Evolutionary conservation across 2,797 vertebrate genomes (phyloP), one percentile per base, ranked within the genome.

Genomic region (Chloroceryle inda): DNA sequence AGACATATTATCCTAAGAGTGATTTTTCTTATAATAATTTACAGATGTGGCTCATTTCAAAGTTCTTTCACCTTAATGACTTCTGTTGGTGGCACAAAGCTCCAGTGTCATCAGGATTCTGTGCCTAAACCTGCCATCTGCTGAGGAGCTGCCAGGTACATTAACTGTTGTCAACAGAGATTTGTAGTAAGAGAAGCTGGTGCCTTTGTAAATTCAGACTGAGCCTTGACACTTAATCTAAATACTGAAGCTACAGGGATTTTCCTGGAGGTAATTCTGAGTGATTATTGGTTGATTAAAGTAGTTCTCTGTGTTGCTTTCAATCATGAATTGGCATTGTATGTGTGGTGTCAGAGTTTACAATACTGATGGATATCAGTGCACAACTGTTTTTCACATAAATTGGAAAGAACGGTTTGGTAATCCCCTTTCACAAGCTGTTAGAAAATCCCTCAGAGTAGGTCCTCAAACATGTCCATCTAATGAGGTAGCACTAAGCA

Each of bases 241-340:
- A 97, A 89, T 91, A 78, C 76, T 56, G 62, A 71, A 73, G 77
- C 91, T 85, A 47, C 42, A 72, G 23, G 55, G 78, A 76, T 96
- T 96, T 97, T 97, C 73, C 81, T 92, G 53, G 74, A 92, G 86
- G 87, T 91, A 94, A 94, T 91, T 97, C 88, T 92, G 80, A 91
- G 58, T 87, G 83, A 95, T 97, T 95, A 97, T 96, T 91, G 93
- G 88, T 96, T 97, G 97, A 97, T 97, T 96, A 96, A 91, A 97
- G 85, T 94, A 80, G 81, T 93, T 97, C 85, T 89, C 89, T 50
- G 19, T 77, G 79, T 95, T 87, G 94, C 11, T 68, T 97, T 97
- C 96, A 96, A 82, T 97, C 87, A 91, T 2, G 50, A 62, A 78
- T 91, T 89, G 53, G 66, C 68, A 77, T 85, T 89, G 52, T 85